phyloP scores from a whole-genome alignment of 2,113 vertebrate genomes.

The Fregata magnificens region DNA sequence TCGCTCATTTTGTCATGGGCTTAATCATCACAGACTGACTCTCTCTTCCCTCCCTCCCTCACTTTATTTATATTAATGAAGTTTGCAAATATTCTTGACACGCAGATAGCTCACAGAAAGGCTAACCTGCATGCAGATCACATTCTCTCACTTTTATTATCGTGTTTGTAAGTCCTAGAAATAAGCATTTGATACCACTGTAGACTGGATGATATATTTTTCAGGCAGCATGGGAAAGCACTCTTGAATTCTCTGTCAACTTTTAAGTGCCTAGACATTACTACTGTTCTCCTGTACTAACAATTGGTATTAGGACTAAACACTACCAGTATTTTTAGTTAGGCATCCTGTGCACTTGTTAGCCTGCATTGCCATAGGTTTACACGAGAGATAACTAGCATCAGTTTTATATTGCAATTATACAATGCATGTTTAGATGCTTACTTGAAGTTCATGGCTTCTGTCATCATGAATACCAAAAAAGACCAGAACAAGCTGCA shows the following conservation, averaged over 20 bases:
- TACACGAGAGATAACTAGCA: constrained; percentile 15
- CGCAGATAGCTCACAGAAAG: constrained; percentile 12
- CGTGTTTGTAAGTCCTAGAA: constrained; percentile 32
- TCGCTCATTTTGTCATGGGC: background rate
- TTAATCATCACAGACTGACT: background rate
- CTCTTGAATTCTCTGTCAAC: constrained; percentile 34
- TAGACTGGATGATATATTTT: constrained; percentile 45
- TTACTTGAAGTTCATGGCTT: constrained; percentile 36
- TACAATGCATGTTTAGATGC: constrained; percentile 26
- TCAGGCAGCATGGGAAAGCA: constrained; percentile 42
- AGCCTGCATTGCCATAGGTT: background rate
- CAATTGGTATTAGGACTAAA: background rate
- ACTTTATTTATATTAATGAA: background rate
- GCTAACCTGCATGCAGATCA: constrained; percentile 50
- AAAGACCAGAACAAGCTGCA: background rate
- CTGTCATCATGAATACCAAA: constrained; percentile 36
- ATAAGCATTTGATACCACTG: constrained; percentile 36
- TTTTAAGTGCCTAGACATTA: constrained; percentile 61
- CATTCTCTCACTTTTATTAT: constrained; percentile 5
- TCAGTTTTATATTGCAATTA: constrained; percentile 6
- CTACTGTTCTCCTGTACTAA: constrained; percentile 22
- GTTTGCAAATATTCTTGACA: constrained; percentile 20
- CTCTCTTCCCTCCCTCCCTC: background rate
- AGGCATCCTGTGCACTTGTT: background rate
- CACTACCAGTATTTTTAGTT: constrained; percentile 9